Base-by-base conservation (phyloP, 2,888 invertebrate genomes). In the Periphyllus acericola region DNA sequence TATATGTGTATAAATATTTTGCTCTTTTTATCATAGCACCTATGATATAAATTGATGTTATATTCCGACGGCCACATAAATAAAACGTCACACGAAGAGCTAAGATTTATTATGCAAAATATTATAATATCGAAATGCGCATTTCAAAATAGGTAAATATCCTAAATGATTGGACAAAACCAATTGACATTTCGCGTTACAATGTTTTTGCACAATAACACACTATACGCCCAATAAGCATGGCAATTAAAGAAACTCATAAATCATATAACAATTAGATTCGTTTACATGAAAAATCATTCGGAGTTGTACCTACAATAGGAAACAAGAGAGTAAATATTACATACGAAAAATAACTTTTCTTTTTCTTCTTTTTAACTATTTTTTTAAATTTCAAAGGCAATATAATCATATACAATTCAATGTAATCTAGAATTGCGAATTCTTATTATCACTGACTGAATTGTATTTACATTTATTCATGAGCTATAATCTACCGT, bases 141-240 rank as follows among this genome's bases (percentile, higher is more conserved):
- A 76, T 76, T 84, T 84, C 46, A 78, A 32, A 84, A 68, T 78
- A 84, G 66, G 68, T 66, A 84, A 84, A 75, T 83, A 83, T 75
- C 83, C 60, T 75, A 83, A 75, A 75, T 60, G 36, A 83, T 83
- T 75, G 36, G 29, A 74, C 75, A 55, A 66, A 83, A 84, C 76
- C n/a, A 84, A 84, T 84, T 34, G 68, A 76, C 66, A 34, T 84
- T 71, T 83, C 52, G 19, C 19, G 55, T 36, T 46, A 60, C 32
- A 40, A 75, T 6, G 21, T 11, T 25, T 25, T 68, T 5, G 29
- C 68, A 68, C n/a, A 68, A 68, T 68, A 68, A 68, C 29, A n/a
- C 25, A 1, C 68, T 8, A 68, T 25, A 9, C 68, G n/a, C 1
- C 11, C 2, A 68, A 68, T 68, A 29, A 55, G 21, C 14, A n/a